Conservation (phyloP, 1,140 invertebrate species). For the Matsumurasca onukii region DNA sequence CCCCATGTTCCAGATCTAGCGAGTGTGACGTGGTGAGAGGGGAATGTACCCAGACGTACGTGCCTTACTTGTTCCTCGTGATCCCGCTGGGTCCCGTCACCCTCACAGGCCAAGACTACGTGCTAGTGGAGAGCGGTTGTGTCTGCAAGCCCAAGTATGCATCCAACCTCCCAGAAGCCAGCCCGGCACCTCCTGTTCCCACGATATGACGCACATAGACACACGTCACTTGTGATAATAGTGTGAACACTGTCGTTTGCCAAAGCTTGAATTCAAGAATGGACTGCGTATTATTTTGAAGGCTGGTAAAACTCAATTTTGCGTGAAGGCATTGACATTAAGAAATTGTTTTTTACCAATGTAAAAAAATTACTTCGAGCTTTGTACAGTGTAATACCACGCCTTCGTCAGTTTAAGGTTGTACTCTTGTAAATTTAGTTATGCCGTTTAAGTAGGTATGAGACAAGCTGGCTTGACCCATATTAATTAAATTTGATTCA, state of each 20-base stretch:
- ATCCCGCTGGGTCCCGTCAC: constrained; percentile 88
- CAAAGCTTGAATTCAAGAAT: too few species aligned
- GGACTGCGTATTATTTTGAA: too few species aligned
- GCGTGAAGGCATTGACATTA: too few species aligned
- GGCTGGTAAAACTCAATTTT: too few species aligned
- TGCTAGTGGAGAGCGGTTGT: constrained; percentile 88
- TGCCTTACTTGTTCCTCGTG: constrained; percentile 87
- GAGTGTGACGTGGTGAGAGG: constrained; percentile 87
- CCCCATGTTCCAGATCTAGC: constrained; percentile 70
- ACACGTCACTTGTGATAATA: neutral
- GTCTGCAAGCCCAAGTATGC: constrained; percentile 84
- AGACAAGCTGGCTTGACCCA: too few species aligned
- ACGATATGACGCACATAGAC: neutral
- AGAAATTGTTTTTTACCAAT: too few species aligned
- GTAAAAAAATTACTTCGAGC: too few species aligned
- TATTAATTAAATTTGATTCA: too few species aligned
- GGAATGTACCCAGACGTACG: constrained; percentile 88
- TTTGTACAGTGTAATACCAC: too few species aligned
- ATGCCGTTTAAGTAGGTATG: too few species aligned
- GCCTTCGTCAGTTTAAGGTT: too few species aligned
- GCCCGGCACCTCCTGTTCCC: neutral
- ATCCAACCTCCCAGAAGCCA: neutral
- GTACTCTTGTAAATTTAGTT: too few species aligned
- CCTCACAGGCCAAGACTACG: constrained; percentile 88
- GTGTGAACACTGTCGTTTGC: constrained; percentile 1